Percentiles rank a stretch among this genome's conserved stretches.
Evolutionary conservation across 2,888 invertebrate species (phyloP).

Genomic region (Euplexia lucipara): DNA sequence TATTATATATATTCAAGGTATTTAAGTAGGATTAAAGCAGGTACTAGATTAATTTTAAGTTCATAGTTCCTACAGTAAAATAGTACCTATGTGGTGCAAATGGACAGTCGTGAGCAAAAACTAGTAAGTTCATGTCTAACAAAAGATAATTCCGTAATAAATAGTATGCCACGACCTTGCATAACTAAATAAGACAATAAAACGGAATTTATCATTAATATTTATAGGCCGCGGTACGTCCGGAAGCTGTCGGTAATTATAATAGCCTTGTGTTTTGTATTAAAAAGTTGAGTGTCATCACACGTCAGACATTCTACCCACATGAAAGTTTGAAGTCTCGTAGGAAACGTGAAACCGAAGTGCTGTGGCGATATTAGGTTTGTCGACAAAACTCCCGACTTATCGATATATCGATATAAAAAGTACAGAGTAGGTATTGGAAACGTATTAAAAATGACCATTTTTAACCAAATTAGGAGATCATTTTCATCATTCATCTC

Average conservation of each 20-base stretch:
- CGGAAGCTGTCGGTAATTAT: conserved; percentile 41
- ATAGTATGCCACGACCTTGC: conserved; percentile 32
- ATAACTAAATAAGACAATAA: conserved; percentile 37
- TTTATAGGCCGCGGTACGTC: conserved; percentile 29
- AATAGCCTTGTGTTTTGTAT: conserved; percentile 32
- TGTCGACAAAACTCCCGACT: too few species aligned
- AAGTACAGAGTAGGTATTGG: too few species aligned
- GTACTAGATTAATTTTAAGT: too few species aligned
- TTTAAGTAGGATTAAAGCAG: too few species aligned
- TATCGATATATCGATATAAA: too few species aligned
- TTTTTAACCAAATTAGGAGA: too few species aligned
- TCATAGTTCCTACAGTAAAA: too few species aligned
- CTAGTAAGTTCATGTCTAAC: neutral
- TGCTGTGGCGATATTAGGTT: neutral
- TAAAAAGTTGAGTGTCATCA: conserved; percentile 37
- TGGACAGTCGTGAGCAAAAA: too few species aligned
- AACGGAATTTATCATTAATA: conserved; percentile 52
- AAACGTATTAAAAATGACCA: too few species aligned
- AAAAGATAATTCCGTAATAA: conserved; percentile 14
- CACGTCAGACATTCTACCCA: conserved; percentile 4
- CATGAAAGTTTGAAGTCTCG: conserved; percentile 29
- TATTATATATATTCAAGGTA: too few species aligned
- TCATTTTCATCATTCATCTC: too few species aligned
- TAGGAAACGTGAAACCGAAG: conserved; percentile 25
- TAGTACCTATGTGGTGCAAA: too few species aligned